Conservation (phyloP, 1,140 invertebrate genomes). For the Odontomachus brunneus region DNA sequence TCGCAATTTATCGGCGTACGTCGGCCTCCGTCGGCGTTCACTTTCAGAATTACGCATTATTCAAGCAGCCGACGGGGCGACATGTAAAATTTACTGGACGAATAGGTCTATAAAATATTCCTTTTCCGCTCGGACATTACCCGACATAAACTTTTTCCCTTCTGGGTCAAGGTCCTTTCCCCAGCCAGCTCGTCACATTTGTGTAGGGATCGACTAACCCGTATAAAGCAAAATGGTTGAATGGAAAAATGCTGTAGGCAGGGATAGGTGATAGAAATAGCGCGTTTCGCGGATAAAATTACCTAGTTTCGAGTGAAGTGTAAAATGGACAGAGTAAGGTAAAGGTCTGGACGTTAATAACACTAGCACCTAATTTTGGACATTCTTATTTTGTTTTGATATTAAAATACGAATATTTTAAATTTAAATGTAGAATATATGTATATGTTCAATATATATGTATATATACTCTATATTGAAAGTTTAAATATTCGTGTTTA, state of each 20-base stretch:
- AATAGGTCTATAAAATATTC: neutral
- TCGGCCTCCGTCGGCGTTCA: neutral
- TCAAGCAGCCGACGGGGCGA: neutral
- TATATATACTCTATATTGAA: too few relatives aligned
- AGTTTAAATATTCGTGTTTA: too few relatives aligned
- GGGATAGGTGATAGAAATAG: neutral
- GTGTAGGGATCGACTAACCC: neutral
- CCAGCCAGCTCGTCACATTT: neutral
- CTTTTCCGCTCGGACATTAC: neutral
- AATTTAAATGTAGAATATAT: too few relatives aligned
- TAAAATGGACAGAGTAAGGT: neutral
- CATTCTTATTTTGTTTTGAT: too few relatives aligned
- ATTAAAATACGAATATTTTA: too few relatives aligned
- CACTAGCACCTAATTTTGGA: too few relatives aligned
- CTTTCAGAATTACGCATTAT: constrained; percentile 26
- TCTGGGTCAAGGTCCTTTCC: neutral
- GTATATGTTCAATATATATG: too few relatives aligned
- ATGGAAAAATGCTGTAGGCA: neutral
- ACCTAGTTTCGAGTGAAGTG: neutral
- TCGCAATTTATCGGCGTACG: constrained; percentile 5
- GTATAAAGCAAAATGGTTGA: neutral
- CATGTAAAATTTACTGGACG: neutral
- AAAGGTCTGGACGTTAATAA: too few relatives aligned
- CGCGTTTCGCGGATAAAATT: neutral
- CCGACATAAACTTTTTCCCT: neutral